Percentiles rank a stretch among this genome's conserved stretches.
These are phyloP conservation scores for Acestrorhynchus altus DNA, from an alignment of 2,797 vertebrate genomes.

Conservation along the genomic window DNA sequence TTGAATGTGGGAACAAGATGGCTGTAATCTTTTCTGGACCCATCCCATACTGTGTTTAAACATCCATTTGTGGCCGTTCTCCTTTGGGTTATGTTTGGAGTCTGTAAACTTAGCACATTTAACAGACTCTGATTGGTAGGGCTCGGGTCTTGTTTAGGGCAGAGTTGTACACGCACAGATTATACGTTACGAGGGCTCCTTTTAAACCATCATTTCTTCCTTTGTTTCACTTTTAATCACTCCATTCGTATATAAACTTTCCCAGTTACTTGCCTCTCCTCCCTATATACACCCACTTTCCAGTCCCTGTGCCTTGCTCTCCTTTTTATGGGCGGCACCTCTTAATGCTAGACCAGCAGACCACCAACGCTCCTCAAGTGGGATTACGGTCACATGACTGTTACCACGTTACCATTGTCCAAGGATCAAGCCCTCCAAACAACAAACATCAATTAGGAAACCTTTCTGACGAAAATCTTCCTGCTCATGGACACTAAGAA, in stretches of 20 bases:
- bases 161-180: constrained; percentile 58
- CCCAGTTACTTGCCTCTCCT: constrained; percentile 57
- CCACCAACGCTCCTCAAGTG: constrained; percentile 67
- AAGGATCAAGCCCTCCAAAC: no score
- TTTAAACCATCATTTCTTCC: constrained; percentile 42
- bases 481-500: background rate
- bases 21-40: constrained; percentile 50
- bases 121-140: constrained; percentile 48
- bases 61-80: constrained; percentile 52
- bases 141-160: constrained; percentile 66
- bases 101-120: constrained; percentile 45
- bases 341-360: constrained; percentile 66
- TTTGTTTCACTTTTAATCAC: constrained; percentile 68
- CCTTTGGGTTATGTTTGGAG: constrained; percentile 42
- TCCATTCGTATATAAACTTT: constrained; percentile 62
- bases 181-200: constrained; percentile 57
- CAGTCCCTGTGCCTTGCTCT: constrained; percentile 63
- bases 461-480: no score
- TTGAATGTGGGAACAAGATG: constrained; percentile 24
- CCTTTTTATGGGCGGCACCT: constrained; percentile 66
- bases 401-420: constrained; percentile 55
- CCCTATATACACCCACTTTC: constrained; percentile 60
- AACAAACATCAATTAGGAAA: no score
- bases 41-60: constrained; percentile 49
- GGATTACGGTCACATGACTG: constrained; percentile 58